Evolutionary conservation across 2,888 invertebrate genomes (phyloP), one percentile per base, ranked within the genome.

Genomic region (Drosophila mulleri): DNA sequence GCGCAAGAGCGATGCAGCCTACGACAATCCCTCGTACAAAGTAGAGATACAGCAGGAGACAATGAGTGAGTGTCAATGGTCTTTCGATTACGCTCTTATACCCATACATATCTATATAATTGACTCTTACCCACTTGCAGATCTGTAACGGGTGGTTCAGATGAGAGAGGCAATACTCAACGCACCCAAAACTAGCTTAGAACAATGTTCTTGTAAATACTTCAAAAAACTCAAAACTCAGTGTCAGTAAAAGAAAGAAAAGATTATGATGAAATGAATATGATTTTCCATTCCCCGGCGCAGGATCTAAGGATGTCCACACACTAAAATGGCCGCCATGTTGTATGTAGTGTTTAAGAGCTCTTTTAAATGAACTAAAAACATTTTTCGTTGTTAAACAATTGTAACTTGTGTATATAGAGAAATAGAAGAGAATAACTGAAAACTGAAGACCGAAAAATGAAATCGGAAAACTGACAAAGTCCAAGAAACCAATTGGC

Each of bases 21-120:
- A 98, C 91, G 98, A 98, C 93, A 98, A 98, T 94, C 98, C 98
- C 52, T 97, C 97, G 89, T 98, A 98, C 94, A 98, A 98, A 95
- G 96, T 98, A 92, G 97, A 97, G 94, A 95, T 97, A 93, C 97
- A 97, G 93, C 97, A 97, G 94, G 97, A 97, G 94, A 97, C 97
- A 90, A 97, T 97, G 97, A 96, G 97, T 97, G 94, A 94, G 88
- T 81, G 29, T 6, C 2, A 16, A n/a, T 1, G 4, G 12, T 0
- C 7, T 14, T 14, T 18, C 8, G 11, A 18, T 41, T 0, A 16
- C 35, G 42, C 0, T 14, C 7, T 7, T 45, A 35, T 9, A 0
- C 26, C n/a, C n/a, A n/a, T n/a, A 23, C 3, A 18, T 26, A 26
- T 32, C 6, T 3, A 35, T 9, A 23, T 67, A 23, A 23, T 0